Percentiles rank a stretch among this genome's conserved stretches.
phyloP scores from a whole-genome alignment of 2,888 invertebrate species.

The Drosophila ezoana region DNA sequence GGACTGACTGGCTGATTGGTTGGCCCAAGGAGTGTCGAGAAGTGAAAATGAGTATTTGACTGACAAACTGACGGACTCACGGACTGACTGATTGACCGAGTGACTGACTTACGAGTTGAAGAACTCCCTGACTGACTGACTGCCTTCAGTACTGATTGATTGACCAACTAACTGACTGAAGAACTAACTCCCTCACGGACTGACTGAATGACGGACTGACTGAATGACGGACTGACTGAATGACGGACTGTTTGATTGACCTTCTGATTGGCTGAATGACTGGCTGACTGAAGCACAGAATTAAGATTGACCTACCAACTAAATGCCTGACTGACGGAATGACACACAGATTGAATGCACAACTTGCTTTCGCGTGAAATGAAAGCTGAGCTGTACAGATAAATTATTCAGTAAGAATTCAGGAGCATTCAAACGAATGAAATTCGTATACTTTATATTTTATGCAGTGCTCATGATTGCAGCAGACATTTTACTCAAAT shows the following conservation, averaged over 20 bases:
- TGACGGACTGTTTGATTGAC: not conserved
- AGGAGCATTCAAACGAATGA: conserved; percentile 4
- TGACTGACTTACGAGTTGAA: not conserved
- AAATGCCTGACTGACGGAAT: too few species aligned
- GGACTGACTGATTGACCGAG: not conserved
- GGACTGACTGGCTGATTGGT: not conserved
- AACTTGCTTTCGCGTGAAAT: conserved; percentile 2
- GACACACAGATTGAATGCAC: not conserved
- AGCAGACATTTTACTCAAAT: conserved; percentile 34
- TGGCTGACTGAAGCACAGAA: too few species aligned
- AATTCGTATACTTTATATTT: conserved; percentile 8
- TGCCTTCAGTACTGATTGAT: not conserved
- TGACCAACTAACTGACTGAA: not conserved
- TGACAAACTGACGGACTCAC: not conserved
- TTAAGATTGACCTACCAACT: too few species aligned
- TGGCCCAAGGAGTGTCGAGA: not conserved
- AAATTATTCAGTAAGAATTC: conserved; percentile 22
- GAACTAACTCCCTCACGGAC: not conserved
- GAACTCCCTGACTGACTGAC: not conserved
- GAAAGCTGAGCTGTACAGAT: conserved; percentile 13
- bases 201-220: not conserved
- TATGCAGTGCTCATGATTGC: conserved; percentile 19
- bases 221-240: not conserved
- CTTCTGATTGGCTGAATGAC: too few species aligned
- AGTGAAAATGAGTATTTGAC: not conserved